Evolutionary conservation across 2,888 invertebrate species (phyloP).

Genomic region (Herminia tarsipennalis): DNA sequence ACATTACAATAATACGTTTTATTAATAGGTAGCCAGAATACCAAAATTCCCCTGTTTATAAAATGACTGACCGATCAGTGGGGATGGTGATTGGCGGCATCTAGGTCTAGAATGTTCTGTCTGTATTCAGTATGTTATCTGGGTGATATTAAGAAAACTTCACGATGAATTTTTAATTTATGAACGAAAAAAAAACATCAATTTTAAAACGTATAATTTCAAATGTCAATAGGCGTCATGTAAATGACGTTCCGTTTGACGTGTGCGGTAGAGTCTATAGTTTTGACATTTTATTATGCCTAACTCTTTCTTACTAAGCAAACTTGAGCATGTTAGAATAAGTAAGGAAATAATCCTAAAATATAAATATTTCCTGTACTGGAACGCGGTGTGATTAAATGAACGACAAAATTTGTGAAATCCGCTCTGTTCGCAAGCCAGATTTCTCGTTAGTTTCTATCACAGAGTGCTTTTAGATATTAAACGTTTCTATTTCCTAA

Average conservation of each 20-base stretch:
- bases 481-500: too few relatives aligned
- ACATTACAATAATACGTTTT: too few relatives aligned
- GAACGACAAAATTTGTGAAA: background rate
- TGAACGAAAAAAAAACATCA: conserved; percentile 5
- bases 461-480: too few relatives aligned
- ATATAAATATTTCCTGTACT: background rate
- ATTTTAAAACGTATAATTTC: conserved; percentile 4
- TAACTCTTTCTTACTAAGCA: background rate
- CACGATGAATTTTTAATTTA: background rate
- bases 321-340: background rate
- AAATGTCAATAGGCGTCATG: conserved; percentile 13
- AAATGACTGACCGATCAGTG: too few relatives aligned
- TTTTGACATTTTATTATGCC: background rate
- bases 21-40: too few relatives aligned
- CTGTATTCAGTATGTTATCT: too few relatives aligned
- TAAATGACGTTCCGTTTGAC: conserved; percentile 1
- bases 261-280: too few relatives aligned
- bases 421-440: too few relatives aligned
- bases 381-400: conserved; percentile 4
- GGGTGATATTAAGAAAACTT: background rate
- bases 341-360: background rate
- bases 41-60: too few relatives aligned
- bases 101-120: too few relatives aligned
- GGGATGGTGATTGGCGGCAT: too few relatives aligned
- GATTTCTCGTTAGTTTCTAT: too few relatives aligned